A percentile compares a stretch with the other conserved stretches of the same genome.
Evolutionary conservation across 2,113 vertebrate species (phyloP).

Genomic region (Sinocyclocheilus anshuiensis): DNA sequence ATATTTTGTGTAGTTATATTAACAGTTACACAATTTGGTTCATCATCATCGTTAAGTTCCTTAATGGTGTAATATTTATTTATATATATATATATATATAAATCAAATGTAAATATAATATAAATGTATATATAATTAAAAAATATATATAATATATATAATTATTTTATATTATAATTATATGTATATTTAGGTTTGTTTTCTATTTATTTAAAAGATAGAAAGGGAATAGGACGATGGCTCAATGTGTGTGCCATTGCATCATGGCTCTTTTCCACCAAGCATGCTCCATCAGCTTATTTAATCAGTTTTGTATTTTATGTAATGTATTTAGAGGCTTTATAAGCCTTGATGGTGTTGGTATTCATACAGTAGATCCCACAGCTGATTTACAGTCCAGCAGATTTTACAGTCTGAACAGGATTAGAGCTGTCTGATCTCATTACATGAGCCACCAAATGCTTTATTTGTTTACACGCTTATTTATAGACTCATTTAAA

Average conservation of each 20-base stretch:
- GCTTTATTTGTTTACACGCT: slow-evolving; percentile 30
- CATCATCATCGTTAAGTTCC: neutral
- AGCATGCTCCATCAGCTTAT: neutral
- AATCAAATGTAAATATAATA: too few relatives aligned
- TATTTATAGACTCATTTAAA: slow-evolving; percentile 37
- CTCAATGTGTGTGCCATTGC: neutral
- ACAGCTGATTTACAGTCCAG: slow-evolving; percentile 41
- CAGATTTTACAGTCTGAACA: slow-evolving; percentile 44
- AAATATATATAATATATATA: too few relatives aligned
- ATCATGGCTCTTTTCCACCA: neutral
- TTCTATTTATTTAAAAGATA: neutral
- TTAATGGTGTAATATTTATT: too few relatives aligned
- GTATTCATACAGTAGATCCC: slow-evolving; percentile 46
- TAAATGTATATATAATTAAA: too few relatives aligned
- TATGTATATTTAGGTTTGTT: too few relatives aligned
- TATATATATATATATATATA: too few relatives aligned
- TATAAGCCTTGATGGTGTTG: slow-evolving; percentile 21
- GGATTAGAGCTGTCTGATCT: slow-evolving; percentile 48
- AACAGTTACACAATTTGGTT: too few relatives aligned
- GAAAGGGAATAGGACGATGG: neutral
- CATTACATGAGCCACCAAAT: slow-evolving; percentile 25
- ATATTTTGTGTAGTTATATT: neutral
- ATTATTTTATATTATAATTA: too few relatives aligned
- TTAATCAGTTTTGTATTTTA: neutral
- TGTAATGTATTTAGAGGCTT: slow-evolving; percentile 7